These are phyloP conservation scores for Desmodus rotundus DNA, from an alignment of 2,113 vertebrate genomes.

Conservation along the genomic window DNA sequence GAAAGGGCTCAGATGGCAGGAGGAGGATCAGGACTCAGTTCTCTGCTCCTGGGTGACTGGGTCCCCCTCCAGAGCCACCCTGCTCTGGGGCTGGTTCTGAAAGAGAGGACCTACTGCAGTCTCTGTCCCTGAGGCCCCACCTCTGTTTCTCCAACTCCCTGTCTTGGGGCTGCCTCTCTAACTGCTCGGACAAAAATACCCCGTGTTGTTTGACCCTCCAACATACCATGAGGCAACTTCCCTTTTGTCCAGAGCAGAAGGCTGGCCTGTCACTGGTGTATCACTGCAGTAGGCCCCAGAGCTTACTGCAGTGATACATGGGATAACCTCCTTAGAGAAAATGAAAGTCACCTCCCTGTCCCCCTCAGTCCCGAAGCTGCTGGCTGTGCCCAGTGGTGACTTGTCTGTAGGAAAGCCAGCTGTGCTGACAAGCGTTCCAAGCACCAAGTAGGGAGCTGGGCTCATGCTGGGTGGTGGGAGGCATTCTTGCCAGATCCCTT, in stretches of 20 bases:
- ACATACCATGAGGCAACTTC: accelerated
- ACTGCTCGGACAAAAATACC: background rate
- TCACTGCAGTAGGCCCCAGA: too few relatives aligned
- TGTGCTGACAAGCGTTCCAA: background rate
- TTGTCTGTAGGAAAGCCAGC: background rate
- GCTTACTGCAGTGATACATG: too few relatives aligned
- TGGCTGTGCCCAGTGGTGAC: background rate
- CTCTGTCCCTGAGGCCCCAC: too few relatives aligned
- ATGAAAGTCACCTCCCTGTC: background rate
- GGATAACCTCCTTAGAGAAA: background rate
- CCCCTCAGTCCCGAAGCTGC: background rate
- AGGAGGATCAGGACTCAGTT: background rate
- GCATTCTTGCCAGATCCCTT: background rate
- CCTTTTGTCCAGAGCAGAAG: background rate
- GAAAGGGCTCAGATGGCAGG: background rate
- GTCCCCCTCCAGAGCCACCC: background rate
- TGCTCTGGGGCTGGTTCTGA: background rate
- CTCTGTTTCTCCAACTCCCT: background rate
- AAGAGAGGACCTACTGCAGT: background rate
- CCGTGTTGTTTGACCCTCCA: background rate
- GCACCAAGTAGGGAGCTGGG: background rate
- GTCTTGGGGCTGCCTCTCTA: background rate
- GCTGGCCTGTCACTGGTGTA: too few relatives aligned
- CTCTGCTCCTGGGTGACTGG: background rate
- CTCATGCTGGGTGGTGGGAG: background rate